A percentile compares a stretch with the other conserved stretches of the same genome.
phyloP scores from a whole-genome alignment of 1,140 invertebrate genomes.

The Drosophila asahinai region DNA sequence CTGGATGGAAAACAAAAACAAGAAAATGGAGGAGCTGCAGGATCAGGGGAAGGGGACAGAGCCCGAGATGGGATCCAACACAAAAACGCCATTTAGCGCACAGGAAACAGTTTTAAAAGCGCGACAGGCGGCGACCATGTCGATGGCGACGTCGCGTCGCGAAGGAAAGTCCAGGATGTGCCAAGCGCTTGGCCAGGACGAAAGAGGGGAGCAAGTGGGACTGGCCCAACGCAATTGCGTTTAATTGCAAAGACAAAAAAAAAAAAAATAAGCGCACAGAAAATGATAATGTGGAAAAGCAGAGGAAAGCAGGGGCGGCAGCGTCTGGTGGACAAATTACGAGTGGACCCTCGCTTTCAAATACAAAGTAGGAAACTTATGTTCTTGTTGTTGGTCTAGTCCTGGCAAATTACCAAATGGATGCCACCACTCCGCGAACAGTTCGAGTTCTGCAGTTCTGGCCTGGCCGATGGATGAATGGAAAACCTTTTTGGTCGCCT shows the following conservation, averaged over 20 bases:
- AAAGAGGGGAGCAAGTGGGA: not conserved
- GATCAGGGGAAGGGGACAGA: slow-evolving; percentile 6
- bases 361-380: slow-evolving; percentile 59
- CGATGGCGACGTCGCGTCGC: slow-evolving; percentile 61
- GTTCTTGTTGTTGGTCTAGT: slow-evolving; percentile 21
- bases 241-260: slow-evolving; percentile 65
- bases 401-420: slow-evolving; percentile 77
- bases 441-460: slow-evolving; percentile 50
- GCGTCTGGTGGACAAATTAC: slow-evolving; percentile 68
- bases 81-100: slow-evolving; percentile 81
- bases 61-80: slow-evolving; percentile 56
- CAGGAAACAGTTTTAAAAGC: slow-evolving; percentile 82
- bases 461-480: slow-evolving; percentile 23
- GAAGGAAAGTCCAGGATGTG: slow-evolving; percentile 8
- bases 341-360: slow-evolving; percentile 34
- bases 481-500: slow-evolving; percentile 32
- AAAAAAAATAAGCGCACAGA: not conserved
- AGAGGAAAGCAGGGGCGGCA: slow-evolving; percentile 22
- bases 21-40: slow-evolving; percentile 9
- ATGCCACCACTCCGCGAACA: slow-evolving; percentile 55
- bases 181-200: not conserved
- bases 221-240: slow-evolving; percentile 71
- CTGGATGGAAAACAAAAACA: slow-evolving; percentile 43
- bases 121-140: slow-evolving; percentile 49
- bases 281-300: slow-evolving; percentile 36